phyloP scores from a whole-genome alignment of 2,113 vertebrate genomes.

The Turdus rufiventris region DNA sequence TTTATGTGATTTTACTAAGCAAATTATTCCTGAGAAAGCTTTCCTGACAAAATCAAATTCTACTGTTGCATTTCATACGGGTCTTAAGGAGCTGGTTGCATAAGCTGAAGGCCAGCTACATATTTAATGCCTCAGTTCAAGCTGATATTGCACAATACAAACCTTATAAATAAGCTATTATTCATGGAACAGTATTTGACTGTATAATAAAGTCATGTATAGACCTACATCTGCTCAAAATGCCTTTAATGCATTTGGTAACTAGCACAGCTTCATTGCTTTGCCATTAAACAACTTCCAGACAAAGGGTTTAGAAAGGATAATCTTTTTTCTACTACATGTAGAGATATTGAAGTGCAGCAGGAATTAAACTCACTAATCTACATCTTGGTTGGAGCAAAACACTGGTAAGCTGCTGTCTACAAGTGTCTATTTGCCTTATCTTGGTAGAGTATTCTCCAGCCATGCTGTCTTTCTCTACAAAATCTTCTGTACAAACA shows the following conservation, averaged over 20 bases:
- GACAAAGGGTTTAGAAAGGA: not conserved
- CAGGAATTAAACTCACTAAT: not conserved
- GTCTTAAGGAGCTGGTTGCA: not conserved
- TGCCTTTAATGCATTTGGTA: not conserved
- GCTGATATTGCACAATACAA: not conserved
- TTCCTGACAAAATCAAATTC: slow-evolving; percentile 33
- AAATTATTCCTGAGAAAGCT: slow-evolving; percentile 11
- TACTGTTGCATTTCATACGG: not conserved
- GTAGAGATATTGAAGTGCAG: not conserved
- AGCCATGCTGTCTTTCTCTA: rapidly evolving
- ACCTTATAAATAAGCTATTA: not conserved
- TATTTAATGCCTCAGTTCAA: not conserved
- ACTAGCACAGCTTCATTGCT: not conserved
- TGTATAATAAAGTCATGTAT: not conserved
- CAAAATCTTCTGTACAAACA: not conserved
- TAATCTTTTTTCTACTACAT: not conserved
- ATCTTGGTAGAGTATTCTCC: not conserved
- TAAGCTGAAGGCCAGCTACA: not conserved
- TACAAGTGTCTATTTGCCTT: not conserved
- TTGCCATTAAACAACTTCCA: not conserved
- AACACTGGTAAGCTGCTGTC: not conserved
- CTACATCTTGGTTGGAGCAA: not conserved
- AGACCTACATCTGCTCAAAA: not conserved
- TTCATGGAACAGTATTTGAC: not conserved
- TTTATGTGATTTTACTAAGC: not conserved